Evolutionary conservation across 2,113 vertebrate genomes (phyloP), one percentile per base, ranked within the genome.

Genomic region (Albula glossodonta): DNA sequence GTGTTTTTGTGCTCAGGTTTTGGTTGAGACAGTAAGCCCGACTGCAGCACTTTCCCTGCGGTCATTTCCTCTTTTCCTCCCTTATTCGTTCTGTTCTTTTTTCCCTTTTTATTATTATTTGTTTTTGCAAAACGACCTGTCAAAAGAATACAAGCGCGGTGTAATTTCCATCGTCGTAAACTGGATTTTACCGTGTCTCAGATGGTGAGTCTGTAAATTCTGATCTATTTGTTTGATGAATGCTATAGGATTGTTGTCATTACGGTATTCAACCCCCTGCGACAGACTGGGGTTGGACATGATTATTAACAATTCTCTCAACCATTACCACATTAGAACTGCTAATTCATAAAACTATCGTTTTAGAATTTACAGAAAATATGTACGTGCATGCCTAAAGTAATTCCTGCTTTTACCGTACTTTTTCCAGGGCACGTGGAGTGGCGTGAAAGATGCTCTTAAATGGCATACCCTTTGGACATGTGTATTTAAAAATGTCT

Each of bases 131-230:
- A 90, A 92, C 92, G 92, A 90, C 90, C 85, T 66, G 74, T 17
- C 86, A 77, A 81, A 53, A 80, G 4, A 51, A 70, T 11, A 51
- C 51, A 51, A 10, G 50, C 83, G 74, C 66, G 53, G 9, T 74
- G 12, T 80, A 82, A 84, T 56, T 84, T 22, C 60, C 53, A 22
- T 9, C 87, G 79, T 86, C 70, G 79, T 78, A 81, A 63, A 89
- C 70, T 86, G 90, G 92, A 92, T 79, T 86, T 87, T 89, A 85
- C 74, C 83, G 83, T 48, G 31, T 86, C 78, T 70, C 88, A 66
- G 84, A 86, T 25, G 89, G 95, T 96, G 85, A 95, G 95, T 94
- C 87, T 88, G 87, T 87, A 87, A 78, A 88, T 91, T 93, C 93
- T 91, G 13, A 13, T 80, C 89, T 82, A 83, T 93, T 87, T 90